phyloP scores from a whole-genome alignment of 2,113 vertebrate genomes.

The Pomatostomus ruficeps region DNA sequence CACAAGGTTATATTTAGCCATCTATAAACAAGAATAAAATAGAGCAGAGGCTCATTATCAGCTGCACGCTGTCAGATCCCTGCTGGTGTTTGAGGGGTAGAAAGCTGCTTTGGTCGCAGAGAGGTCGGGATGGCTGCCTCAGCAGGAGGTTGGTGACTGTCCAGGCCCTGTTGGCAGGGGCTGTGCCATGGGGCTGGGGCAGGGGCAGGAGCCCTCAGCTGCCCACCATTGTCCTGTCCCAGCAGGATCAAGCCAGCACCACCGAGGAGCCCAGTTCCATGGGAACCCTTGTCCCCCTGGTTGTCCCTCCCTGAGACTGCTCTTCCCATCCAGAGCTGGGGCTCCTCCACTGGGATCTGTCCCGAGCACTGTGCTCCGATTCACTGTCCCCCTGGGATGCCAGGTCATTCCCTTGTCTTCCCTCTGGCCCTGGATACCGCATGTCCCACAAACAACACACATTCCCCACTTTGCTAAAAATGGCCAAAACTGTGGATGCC shows the following conservation, averaged over 20 bases:
- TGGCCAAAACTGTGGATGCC: neutral
- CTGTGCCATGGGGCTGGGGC: neutral
- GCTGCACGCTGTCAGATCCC: neutral
- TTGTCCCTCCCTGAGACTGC: neutral
- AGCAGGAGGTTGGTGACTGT: neutral
- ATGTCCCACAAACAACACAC: slow-evolving; percentile 7
- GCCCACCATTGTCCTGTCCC: accelerated
- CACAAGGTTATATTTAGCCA: slow-evolving; percentile 17
- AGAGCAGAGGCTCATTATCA: neutral
- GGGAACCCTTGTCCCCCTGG: neutral
- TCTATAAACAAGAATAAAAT: neutral
- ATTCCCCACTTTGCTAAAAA: slow-evolving; percentile 1
- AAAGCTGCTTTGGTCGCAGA: accelerated
- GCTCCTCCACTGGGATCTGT: neutral
- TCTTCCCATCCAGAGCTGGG: neutral
- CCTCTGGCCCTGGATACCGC: neutral
- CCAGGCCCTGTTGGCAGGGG: neutral
- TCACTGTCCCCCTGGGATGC: neutral
- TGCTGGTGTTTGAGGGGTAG: neutral
- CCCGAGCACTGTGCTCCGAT: neutral
- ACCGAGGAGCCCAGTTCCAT: neutral
- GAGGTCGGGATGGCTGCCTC: neutral
- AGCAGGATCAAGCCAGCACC: accelerated
- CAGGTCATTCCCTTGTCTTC: neutral
- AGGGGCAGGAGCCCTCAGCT: neutral